Conservation (phyloP, 2,888 invertebrate species). For the Volucella inanis region DNA sequence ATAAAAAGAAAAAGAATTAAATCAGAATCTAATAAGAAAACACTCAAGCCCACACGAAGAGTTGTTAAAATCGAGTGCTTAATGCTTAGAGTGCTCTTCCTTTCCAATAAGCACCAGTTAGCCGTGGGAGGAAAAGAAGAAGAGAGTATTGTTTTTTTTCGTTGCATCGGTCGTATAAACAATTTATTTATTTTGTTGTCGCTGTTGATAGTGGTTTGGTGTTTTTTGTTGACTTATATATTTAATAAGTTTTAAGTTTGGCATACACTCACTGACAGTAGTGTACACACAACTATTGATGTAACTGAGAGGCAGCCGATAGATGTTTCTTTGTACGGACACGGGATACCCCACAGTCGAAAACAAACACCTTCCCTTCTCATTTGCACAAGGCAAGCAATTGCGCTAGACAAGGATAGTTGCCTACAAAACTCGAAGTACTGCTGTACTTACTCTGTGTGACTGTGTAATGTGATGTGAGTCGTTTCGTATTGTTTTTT, state of each 20-base stretch:
- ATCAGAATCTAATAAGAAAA: not conserved
- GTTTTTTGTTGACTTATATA: slow-evolving; percentile 1
- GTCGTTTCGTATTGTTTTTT: no score
- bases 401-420: slow-evolving; percentile 65
- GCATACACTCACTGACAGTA: slow-evolving; percentile 18
- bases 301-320: slow-evolving; percentile 9
- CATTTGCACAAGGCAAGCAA: slow-evolving; percentile 46
- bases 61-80: no score
- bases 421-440: slow-evolving; percentile 12
- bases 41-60: no score
- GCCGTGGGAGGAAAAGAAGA: no score
- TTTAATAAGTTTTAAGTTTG: slow-evolving; percentile 47
- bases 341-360: not conserved
- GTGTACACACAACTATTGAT: slow-evolving; percentile 12
- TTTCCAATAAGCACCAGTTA: no score
- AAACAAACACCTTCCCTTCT: slow-evolving; percentile 37
- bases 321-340: not conserved
- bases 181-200: no score
- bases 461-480: not conserved
- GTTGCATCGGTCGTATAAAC: not conserved
- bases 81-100: no score
- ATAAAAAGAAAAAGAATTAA: slow-evolving; percentile 19
- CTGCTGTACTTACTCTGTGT: slow-evolving; percentile 56
- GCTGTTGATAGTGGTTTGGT: no score
- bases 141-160: no score